phyloP scores from a whole-genome alignment of 2,888 invertebrate genomes.

The Synergus itoensis region DNA sequence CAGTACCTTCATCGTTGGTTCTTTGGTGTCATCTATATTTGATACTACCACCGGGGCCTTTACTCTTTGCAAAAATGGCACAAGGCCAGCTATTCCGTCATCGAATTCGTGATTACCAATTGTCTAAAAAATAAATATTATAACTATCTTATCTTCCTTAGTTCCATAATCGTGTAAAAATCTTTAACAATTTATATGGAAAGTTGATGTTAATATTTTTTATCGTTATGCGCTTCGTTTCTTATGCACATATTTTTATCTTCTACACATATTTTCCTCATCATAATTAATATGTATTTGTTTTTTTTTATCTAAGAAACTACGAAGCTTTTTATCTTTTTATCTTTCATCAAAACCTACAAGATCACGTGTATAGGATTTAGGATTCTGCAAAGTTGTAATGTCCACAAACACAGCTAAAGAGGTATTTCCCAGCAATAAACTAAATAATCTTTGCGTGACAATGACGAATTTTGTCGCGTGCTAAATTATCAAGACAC shows the following conservation, averaged over 20 bases:
- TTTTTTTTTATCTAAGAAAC: not conserved
- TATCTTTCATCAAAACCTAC: not conserved
- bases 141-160: not conserved
- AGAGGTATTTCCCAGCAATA: not conserved
- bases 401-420: not conserved
- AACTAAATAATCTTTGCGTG: not conserved
- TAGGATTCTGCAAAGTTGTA: not conserved
- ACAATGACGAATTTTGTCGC: not conserved
- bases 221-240: not conserved
- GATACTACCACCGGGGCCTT: conserved; percentile 85
- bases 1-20: conserved; percentile 80
- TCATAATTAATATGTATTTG: not conserved
- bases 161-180: not conserved
- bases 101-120: conserved; percentile 94
- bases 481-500: not conserved
- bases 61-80: conserved; percentile 84
- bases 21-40: conserved; percentile 86
- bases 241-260: not conserved
- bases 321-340: not conserved
- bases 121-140: conserved; percentile 79
- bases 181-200: not conserved
- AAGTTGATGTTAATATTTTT: not conserved
- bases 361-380: not conserved
- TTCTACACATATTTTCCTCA: not conserved
- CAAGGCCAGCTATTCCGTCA: conserved; percentile 84